Conservation (phyloP, 2,797 vertebrate genomes). For the Betta splendens region DNA sequence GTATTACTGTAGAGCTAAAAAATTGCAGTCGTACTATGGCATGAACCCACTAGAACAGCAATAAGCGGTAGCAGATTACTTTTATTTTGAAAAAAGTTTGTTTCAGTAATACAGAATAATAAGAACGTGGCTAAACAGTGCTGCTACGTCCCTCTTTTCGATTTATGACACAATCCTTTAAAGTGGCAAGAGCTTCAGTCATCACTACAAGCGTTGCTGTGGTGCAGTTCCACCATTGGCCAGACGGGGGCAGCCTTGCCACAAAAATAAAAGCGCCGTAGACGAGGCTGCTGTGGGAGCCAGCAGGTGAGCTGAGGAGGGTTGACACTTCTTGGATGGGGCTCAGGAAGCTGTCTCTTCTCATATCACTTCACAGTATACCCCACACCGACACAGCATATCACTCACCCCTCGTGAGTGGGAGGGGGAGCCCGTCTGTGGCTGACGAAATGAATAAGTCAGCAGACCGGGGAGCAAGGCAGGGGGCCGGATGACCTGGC, state of each 20-base stretch:
- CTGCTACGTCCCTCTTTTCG: conserved; percentile 17
- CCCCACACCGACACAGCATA: conserved; percentile 52
- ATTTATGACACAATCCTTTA: conserved; percentile 26
- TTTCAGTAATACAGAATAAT: too few relatives aligned
- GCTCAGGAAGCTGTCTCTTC: conserved; percentile 73
- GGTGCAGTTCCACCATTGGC: conserved; percentile 31
- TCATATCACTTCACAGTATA: conserved; percentile 59
- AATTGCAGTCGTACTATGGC: too few relatives aligned
- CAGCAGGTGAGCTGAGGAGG: conserved; percentile 68
- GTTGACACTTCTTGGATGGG: conserved; percentile 61
- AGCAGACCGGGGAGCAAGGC: conserved; percentile 53
- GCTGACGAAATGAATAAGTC: conserved; percentile 74
- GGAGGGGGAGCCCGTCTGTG: conserved; percentile 35
- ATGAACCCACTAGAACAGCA: too few relatives aligned
- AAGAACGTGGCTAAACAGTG: conserved; percentile 7
- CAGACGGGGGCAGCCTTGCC: conserved; percentile 70
- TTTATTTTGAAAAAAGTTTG: too few relatives aligned
- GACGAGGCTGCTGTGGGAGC: conserved; percentile 3
- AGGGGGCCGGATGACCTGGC: conserved; percentile 59
- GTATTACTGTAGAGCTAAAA: too few relatives aligned
- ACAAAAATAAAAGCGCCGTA: conserved; percentile 20
- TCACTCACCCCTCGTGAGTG: conserved; percentile 54
- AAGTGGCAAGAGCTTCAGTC: conserved; percentile 24
- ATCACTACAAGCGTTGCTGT: conserved; percentile 3
- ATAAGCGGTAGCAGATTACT: too few relatives aligned